Evolutionary conservation across 2,888 invertebrate species (phyloP), one percentile per base, ranked within the genome.

Genomic region (Fabriciana adippe): DNA sequence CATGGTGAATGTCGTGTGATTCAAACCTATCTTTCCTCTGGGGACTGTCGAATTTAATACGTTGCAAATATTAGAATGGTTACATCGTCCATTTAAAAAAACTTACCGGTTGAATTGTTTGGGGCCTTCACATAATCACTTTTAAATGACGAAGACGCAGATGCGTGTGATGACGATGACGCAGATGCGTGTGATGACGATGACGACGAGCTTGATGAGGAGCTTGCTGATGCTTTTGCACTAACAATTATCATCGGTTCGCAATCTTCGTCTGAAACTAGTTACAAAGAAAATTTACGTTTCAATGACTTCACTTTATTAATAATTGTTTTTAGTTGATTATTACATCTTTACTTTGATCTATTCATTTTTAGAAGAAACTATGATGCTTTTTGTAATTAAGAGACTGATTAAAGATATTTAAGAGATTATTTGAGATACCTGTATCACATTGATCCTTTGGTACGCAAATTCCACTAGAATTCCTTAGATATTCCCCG

Each of bases 401-500:
- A 41, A 8, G 8, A 41, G 35, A 41, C 11, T 41, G 11, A 11
- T 11, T 8, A 41, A 11, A 41, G 8, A 35, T 31, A 31, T 31
- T 35, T 35, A 6, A 35, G 1, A 41, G 11, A 8, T 35, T 8
- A 35, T 41, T 8, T 41, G 11, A 41, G 35, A 41, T 14, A 81
- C 81, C 73, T 6, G 64, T 21, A 54, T 76, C 69, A 61, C 84
- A 86, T 59, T 79, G 48, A 3, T 78, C 75, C 41, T 75, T 79
- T 0, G 75, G 79, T 57, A 85, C 73, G 68, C 84, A 85, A 18
- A 71, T 62, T 18, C 76, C 79, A 14, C 54, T 64, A 0, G 65
- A 16, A 60, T 85, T 76, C 47, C 80, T 81, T n/a, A 83, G 72
- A 67, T 81, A 81, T 45, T 78, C 80, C 0, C 74, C 51, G 2